Evolutionary conservation across 2,113 vertebrate species (phyloP), one percentile per base, ranked within the genome.

Genomic region (Eretmochelys imbricata): DNA sequence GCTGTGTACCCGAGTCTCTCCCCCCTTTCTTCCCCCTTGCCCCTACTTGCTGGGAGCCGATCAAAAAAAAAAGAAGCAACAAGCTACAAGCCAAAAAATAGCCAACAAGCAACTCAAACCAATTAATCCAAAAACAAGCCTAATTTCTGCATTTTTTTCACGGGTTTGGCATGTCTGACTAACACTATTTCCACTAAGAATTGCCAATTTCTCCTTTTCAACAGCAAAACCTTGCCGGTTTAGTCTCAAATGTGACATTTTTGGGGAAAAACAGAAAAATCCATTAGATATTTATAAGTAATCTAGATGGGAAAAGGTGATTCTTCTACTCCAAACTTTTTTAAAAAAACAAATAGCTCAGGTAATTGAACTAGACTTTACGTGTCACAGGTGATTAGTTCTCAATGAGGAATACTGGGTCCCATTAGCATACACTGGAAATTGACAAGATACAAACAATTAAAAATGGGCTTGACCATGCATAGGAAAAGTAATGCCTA

Each of bases 121-220:
- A 54, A 54, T 53, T 19, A 20, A 53, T 22, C 17, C 53, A 54
- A 20, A 54, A 54, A 54, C 7, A 54, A 54, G 53, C 53, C 53
- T 7, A 54, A 54, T 54, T 22, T 54, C 53, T 54, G 53, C 7
- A 3, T 16, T 54, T 22, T 53, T 54, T 54, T 20, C 19, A 17
- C 53, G 3, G 53, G 19, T 54, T 54, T 22, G 19, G 7, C 53
- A 54, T 54, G 17, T 54, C 53, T 53, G 51, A 53, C 17, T 54
- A 59, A 42, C 75, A 16, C 75, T 27, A 48, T 82, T 82, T n/a
- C 49, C 12, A 62, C 51, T 42, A 42, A 12, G 35, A 85, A 78
- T 0, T 29, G 1, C 7, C 27, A 1, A 0, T 7, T 82, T 24
- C 6, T 85, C 17, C 31, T 72, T 55, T 57, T 29, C 6, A 42